phyloP scores from a whole-genome alignment of 1,140 invertebrate species.

The Bombus soroeensis region DNA sequence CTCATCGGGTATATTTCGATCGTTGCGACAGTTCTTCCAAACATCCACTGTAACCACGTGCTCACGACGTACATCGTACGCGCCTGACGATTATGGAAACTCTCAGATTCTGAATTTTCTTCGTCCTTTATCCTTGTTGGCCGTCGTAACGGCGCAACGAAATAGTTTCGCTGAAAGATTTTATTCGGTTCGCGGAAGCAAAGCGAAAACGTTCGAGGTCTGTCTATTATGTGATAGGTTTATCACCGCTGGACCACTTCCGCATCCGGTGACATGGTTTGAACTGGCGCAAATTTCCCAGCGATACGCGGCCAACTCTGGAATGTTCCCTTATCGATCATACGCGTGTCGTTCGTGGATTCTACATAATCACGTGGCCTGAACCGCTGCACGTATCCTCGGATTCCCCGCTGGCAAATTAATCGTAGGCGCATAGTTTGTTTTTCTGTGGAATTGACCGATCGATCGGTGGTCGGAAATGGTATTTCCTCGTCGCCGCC shows the following conservation, averaged over 20 bases:
- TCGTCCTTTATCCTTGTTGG: background rate
- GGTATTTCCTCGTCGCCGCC: background rate
- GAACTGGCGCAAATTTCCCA: slow-evolving; percentile 40
- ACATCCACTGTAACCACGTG: too few species aligned
- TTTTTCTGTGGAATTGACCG: too few species aligned
- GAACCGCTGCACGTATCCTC: background rate
- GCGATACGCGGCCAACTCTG: slow-evolving; percentile 39
- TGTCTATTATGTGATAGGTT: slow-evolving; percentile 29
- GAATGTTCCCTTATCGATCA: slow-evolving; percentile 7
- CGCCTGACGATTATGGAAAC: too few species aligned
- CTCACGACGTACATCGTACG: too few species aligned
- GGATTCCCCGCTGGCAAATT: background rate
- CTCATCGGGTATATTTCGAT: too few species aligned
- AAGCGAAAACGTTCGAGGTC: background rate
- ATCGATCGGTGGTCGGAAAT: background rate
- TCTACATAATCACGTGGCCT: background rate
- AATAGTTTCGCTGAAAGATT: background rate
- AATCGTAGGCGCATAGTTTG: background rate
- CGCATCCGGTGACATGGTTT: slow-evolving; percentile 53
- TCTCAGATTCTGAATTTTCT: background rate
- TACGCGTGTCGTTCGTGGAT: background rate
- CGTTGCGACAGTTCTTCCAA: too few species aligned
- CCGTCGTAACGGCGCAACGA: background rate
- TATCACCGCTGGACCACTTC: slow-evolving; percentile 66
- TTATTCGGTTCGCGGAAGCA: background rate